Evolutionary conservation across 23 tunicate species (phyloP).

Genomic region (Phallusia fumigata): DNA sequence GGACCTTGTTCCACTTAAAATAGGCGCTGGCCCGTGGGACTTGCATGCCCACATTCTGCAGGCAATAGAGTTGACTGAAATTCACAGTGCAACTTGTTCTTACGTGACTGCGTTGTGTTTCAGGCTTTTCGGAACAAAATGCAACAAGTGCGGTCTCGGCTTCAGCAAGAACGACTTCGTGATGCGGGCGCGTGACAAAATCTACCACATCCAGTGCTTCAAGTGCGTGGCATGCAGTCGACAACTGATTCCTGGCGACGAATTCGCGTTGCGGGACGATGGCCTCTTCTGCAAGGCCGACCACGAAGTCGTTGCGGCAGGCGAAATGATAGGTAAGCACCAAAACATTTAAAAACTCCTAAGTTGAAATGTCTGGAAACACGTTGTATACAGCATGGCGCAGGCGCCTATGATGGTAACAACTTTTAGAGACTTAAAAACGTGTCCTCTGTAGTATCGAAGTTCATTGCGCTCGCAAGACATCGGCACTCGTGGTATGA

Average conservation of each 20-base stretch:
- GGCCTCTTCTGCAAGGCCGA: conserved; percentile 76
- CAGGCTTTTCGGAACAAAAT: conserved; percentile 90
- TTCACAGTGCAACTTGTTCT: not conserved
- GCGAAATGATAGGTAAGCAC: conserved; percentile 21
- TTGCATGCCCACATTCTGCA: not conserved
- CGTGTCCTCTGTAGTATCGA: no score
- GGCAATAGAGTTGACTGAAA: conserved; percentile 5
- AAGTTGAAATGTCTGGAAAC: no score
- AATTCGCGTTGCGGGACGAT: conserved; percentile 63
- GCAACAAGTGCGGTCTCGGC: conserved; percentile 77
- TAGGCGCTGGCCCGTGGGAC: not conserved
- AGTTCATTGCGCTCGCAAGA: not conserved
- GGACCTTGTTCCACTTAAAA: not conserved
- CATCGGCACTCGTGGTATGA: not conserved
- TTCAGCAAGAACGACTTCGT: conserved; percentile 74
- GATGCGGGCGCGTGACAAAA: conserved; percentile 76
- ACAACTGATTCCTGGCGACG: conserved; percentile 87
- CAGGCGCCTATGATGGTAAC: no score
- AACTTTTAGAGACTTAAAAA: no score
- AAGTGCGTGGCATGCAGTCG: conserved; percentile 72
- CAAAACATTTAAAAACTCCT: not conserved
- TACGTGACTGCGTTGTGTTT: not conserved
- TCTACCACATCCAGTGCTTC: conserved; percentile 85
- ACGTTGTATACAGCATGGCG: no score
- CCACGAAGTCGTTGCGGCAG: conserved; percentile 30